A percentile compares a stretch with the other conserved stretches of the same genome.
These are phyloP conservation scores for Oncorhynchus tshawytscha DNA, from an alignment of 2,113 vertebrate species.

Conservation along the genomic window DNA sequence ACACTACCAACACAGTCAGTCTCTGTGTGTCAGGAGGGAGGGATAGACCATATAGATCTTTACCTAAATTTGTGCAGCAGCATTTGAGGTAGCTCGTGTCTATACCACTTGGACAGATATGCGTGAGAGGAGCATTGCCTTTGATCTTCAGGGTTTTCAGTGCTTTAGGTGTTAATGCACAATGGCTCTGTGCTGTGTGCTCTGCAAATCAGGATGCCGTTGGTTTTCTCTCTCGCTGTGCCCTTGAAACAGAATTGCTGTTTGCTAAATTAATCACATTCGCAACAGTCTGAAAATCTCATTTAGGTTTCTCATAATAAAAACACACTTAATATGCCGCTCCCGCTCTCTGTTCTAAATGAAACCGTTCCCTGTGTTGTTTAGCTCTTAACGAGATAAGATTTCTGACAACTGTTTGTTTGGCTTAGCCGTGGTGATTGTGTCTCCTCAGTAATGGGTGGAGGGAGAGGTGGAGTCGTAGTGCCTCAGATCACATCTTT, in stretches of 20 bases:
- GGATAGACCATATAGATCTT: no score
- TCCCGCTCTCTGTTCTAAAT: slow-evolving; percentile 12
- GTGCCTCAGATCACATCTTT: slow-evolving; percentile 3
- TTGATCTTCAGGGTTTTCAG: no score
- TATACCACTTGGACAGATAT: no score
- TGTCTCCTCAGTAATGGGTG: slow-evolving; percentile 4
- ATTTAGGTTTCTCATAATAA: not conserved
- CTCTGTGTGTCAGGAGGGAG: not conserved
- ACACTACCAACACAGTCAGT: not conserved
- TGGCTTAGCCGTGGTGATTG: not conserved
- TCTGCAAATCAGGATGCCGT: no score
- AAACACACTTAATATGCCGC: not conserved
- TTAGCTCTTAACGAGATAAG: slow-evolving; percentile 16
- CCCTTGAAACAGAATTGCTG: not conserved
- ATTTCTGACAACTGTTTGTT: slow-evolving; percentile 23
- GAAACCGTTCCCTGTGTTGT: slow-evolving; percentile 14
- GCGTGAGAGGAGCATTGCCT: no score
- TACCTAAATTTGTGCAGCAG: not conserved
- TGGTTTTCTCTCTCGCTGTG: not conserved
- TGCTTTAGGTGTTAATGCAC: no score
- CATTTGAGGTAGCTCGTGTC: not conserved
- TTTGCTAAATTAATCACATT: not conserved
- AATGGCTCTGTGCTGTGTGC: not conserved
- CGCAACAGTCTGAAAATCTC: not conserved
- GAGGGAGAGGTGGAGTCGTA: not conserved